Base-by-base conservation (phyloP, 2,888 invertebrate species). In the Phlogophora meticulosa region DNA sequence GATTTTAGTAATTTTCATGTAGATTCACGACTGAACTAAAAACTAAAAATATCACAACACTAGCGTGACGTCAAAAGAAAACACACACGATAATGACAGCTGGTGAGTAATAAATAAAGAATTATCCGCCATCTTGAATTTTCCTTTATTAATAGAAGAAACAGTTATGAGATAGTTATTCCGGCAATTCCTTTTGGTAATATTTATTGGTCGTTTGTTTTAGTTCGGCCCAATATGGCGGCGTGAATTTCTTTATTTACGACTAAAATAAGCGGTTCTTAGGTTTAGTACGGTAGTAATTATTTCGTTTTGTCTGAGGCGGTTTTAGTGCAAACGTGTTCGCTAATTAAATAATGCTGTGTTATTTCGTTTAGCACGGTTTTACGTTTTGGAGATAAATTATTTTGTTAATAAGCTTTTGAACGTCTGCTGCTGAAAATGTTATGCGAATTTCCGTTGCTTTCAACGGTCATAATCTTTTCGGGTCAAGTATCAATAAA, bases 51-150 rank as follows among this genome's bases (percentile, higher is more conserved):
- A 40, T 52, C 52, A 52, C 79, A 72, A 38, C 76, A 66, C 76
- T 72, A 78, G 22, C 1, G 36, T 67, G 58, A 76, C 67, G 77
- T 77, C 81, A 84, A 79, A 84, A 83, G 77, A 83, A 78, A 85
- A 82, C 83, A 78, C 78, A 76, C 72, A 70, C 81, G 73, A 75
- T 85, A 88, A 88, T 86, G 82, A 84, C 77, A 64, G 78, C 62
- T 74, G 65, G 28, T 58, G 67, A 51, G 79, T 79, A 83, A 87
- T 87, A 87, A 86, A 88, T 85, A 87, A 81, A 79, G 78, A 76
- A 85, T 86, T 87, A 85, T 79, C 80, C 69, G 85, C 89, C 87
- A 88, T 90, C 88, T 89, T 88, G 88, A 78, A 84, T 87, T 85
- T 83, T 60, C 62, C 78, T 69, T 69, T 86, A 87, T 88, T 71